Evolutionary conservation across 2,113 vertebrate genomes (phyloP).

Genomic region (Strix uralensis): DNA sequence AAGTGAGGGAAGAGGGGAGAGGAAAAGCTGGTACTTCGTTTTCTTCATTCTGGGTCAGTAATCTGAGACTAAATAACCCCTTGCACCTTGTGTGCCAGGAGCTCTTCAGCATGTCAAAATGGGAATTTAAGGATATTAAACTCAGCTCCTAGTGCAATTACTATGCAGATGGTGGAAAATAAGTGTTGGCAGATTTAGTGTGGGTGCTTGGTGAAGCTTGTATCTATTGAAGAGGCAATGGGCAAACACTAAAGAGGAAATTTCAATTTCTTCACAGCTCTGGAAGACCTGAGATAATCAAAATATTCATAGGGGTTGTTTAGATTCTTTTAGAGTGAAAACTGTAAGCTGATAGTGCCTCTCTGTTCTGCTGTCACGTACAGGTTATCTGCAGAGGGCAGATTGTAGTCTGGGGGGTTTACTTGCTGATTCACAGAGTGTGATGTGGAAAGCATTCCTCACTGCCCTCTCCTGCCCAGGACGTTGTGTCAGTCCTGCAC

Average conservation of each 20-base stretch:
- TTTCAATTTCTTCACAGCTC: conserved; percentile 41
- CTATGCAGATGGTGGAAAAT: conserved; percentile 69
- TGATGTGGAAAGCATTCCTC: neutral
- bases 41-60: conserved; percentile 45
- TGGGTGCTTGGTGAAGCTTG: conserved; percentile 30
- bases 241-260: conserved; percentile 45
- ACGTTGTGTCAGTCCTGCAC: neutral
- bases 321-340: conserved; percentile 9
- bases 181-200: conserved; percentile 51
- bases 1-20: conserved; percentile 14
- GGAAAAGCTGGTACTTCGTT: conserved; percentile 2
- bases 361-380: conserved; percentile 1
- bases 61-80: conserved; percentile 50
- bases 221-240: conserved; percentile 34
- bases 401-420: neutral
- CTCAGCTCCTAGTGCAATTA: conserved; percentile 42
- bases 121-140: conserved; percentile 62
- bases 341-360: neutral
- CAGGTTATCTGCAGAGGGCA: neutral
- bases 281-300: conserved; percentile 45
- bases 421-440: neutral
- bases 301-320: neutral
- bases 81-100: conserved; percentile 13
- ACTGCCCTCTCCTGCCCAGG: neutral
- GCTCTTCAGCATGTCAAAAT: conserved; percentile 34